phyloP scores from a whole-genome alignment of 2,888 invertebrate species.

The Actias luna region DNA sequence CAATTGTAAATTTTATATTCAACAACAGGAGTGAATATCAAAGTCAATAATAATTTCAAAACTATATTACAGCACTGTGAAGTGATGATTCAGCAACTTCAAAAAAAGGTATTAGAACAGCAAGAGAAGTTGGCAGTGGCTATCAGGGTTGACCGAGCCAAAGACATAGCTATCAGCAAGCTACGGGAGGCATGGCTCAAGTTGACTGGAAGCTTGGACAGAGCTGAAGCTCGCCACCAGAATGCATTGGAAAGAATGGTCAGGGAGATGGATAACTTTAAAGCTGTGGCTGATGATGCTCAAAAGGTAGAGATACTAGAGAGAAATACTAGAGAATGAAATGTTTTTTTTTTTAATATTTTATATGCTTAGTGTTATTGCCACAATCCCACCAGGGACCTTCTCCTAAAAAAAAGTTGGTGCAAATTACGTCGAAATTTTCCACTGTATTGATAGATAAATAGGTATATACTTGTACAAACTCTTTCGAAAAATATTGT shows the following conservation, averaged over 20 bases:
- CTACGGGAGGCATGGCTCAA: conserved; percentile 85
- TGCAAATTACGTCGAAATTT: no score
- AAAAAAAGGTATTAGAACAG: conserved; percentile 87
- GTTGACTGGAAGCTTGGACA: conserved; percentile 67
- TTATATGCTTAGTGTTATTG: no score
- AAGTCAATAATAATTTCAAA: neutral
- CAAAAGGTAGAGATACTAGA: conserved; percentile 60
- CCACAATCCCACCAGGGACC: no score
- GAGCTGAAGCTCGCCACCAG: conserved; percentile 72
- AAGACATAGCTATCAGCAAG: conserved; percentile 85
- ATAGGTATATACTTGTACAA: no score
- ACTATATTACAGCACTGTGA: conserved; percentile 88
- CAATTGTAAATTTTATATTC: no score
- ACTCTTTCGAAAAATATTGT: no score
- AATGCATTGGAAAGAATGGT: conserved; percentile 72
- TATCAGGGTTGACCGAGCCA: conserved; percentile 87
- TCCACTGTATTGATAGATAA: no score
- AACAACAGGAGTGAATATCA: no score
- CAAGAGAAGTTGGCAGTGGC: conserved; percentile 91
- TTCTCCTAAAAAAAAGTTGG: no score
- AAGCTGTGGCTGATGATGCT: conserved; percentile 64
- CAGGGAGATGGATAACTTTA: conserved; percentile 76
- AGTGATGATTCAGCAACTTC: conserved; percentile 87
- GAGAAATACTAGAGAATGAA: no score
- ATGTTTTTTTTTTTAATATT: neutral